A percentile compares a stretch with the other conserved stretches of the same genome.
These are phyloP conservation scores for Schizopygopsis malacanthus DNA, from an alignment of 2,797 vertebrate genomes.

Conservation along the genomic window DNA sequence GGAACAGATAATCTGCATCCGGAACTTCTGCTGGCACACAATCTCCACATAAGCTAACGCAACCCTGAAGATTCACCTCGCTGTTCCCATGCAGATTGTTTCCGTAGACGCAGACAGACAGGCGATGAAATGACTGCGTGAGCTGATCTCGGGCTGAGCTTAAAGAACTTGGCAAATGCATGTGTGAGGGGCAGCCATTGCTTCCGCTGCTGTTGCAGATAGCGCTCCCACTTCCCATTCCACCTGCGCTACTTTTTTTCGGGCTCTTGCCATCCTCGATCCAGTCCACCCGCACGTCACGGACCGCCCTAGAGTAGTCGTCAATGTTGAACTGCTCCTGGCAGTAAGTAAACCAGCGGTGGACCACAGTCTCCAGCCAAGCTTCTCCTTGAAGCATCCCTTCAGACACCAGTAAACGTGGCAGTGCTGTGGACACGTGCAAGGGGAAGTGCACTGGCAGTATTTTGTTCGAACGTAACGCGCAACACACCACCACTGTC, in stretches of 20 bases:
- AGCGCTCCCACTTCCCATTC: slow-evolving; percentile 62
- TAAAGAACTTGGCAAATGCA: slow-evolving; percentile 90
- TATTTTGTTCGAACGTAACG: slow-evolving; percentile 90
- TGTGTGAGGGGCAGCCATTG: slow-evolving; percentile 83
- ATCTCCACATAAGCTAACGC: slow-evolving; percentile 88
- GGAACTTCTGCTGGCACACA: slow-evolving; percentile 85
- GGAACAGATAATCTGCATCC: slow-evolving; percentile 88
- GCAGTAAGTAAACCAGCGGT: slow-evolving; percentile 93
- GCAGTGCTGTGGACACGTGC: slow-evolving; percentile 82
- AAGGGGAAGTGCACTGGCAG: slow-evolving; percentile 93
- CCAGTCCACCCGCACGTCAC: slow-evolving; percentile 93
- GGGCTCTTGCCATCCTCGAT: slow-evolving; percentile 94
- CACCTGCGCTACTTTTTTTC: slow-evolving; percentile 79
- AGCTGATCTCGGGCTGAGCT: slow-evolving; percentile 94
- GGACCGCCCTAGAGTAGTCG: slow-evolving; percentile 93
- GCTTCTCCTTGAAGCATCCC: slow-evolving; percentile 89
- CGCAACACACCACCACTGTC: slow-evolving; percentile 94
- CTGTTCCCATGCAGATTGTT: slow-evolving; percentile 97
- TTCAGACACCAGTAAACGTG: slow-evolving; percentile 89
- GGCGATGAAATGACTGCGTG: slow-evolving; percentile 96
- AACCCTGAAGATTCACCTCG: slow-evolving; percentile 95
- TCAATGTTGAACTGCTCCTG: slow-evolving; percentile 98
- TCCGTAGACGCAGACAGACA: slow-evolving; percentile 96
- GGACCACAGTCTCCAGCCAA: slow-evolving; percentile 91
- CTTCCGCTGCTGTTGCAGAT: slow-evolving; percentile 76